These are phyloP conservation scores for Melopsittacus undulatus DNA, from an alignment of 2,797 vertebrate species.

Conservation along the genomic window DNA sequence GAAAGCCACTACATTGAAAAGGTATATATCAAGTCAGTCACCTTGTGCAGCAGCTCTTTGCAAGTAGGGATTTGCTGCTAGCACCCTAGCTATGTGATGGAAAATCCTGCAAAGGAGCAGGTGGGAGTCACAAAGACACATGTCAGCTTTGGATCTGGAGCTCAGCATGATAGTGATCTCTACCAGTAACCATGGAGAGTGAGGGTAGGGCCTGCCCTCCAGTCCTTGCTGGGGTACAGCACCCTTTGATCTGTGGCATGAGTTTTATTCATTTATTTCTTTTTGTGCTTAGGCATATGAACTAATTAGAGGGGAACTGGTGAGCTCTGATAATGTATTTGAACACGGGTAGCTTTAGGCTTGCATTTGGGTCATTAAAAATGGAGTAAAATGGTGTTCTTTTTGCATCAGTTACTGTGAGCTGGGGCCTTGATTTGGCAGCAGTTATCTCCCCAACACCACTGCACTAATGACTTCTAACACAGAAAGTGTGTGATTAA, in stretches of 20 bases:
- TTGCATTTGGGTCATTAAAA: conserved; percentile 43
- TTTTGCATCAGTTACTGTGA: background rate
- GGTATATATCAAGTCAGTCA: background rate
- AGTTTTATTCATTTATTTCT: background rate
- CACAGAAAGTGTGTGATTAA: background rate
- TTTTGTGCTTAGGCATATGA: background rate
- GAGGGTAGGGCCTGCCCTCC: background rate
- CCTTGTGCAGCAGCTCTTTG: background rate
- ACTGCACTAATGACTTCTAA: background rate
- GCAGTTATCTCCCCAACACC: background rate
- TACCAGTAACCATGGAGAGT: background rate
- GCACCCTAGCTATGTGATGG: background rate
- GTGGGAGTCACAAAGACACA: background rate
- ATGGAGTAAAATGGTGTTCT: conserved; percentile 4
- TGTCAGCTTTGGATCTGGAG: background rate
- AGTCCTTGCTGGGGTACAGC: background rate
- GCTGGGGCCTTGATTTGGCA: conserved; percentile 8
- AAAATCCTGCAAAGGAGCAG: background rate
- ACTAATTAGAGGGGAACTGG: conserved; percentile 33
- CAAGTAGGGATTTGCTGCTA: background rate
- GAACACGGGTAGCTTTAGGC: conserved; percentile 33
- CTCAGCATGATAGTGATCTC: background rate
- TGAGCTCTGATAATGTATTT: background rate
- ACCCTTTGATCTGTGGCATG: background rate
- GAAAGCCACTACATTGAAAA: background rate